phyloP scores from a whole-genome alignment of 1,140 invertebrate species.

The Theocolax elegans region DNA sequence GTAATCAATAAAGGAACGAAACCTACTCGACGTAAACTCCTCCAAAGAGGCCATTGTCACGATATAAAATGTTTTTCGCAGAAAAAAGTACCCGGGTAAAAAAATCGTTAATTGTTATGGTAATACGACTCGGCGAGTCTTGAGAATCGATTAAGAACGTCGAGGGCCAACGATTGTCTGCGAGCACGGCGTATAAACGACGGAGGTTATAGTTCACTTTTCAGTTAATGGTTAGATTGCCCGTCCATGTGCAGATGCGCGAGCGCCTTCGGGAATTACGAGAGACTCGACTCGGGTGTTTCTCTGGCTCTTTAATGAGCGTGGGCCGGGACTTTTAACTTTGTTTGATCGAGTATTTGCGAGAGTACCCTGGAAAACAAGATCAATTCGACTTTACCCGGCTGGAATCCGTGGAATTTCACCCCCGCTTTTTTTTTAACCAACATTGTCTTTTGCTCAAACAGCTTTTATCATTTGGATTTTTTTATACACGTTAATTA shows the following conservation, averaged over 20 bases:
- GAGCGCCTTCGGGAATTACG: neutral
- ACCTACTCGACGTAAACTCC: neutral
- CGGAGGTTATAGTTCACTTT: constrained; percentile 37
- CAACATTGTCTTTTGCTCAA: too few species aligned
- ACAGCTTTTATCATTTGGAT: too few species aligned
- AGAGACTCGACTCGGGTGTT: neutral
- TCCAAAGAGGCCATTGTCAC: constrained; percentile 29
- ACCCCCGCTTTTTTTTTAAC: too few species aligned
- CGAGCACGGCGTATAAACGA: neutral
- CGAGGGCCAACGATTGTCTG: constrained; percentile 1
- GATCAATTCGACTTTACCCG: too few species aligned
- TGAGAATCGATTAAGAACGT: constrained; percentile 36
- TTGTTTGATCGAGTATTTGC: too few species aligned
- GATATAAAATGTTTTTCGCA: neutral
- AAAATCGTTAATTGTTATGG: constrained; percentile 39
- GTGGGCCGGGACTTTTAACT: constrained; percentile 11
- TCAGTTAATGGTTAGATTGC: constrained; percentile 30
- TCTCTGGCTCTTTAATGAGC: neutral
- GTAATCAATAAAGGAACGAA: constrained; percentile 33
- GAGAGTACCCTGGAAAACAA: neutral
- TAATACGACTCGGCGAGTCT: constrained; percentile 20
- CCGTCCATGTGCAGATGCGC: neutral
- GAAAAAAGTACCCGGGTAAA: constrained; percentile 4
- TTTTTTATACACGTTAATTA: too few species aligned
- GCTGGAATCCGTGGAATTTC: too few species aligned